Evolutionary conservation across 92 coral and sea anemone genomes (phyloP).

Genomic region (Parazoanthus atlanticus): DNA sequence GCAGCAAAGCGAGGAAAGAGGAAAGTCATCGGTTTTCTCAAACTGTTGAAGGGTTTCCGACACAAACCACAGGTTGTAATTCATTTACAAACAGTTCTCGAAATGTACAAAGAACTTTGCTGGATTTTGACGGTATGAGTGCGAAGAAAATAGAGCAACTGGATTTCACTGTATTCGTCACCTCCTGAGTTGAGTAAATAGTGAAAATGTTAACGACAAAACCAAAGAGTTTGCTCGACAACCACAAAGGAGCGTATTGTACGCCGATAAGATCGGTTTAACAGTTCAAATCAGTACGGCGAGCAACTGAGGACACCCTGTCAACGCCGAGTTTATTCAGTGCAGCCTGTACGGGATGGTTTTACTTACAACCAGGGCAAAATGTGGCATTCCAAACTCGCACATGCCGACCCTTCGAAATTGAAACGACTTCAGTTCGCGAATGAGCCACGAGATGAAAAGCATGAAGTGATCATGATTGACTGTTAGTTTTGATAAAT

Average conservation of each 20-base stretch:
- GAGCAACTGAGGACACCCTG: not conserved
- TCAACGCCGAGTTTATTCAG: too few relatives aligned
- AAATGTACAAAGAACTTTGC: constrained; percentile 17
- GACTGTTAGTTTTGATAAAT: not conserved
- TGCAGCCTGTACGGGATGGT: not conserved
- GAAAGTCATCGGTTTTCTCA: not conserved
- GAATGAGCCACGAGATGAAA: not conserved
- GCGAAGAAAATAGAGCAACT: constrained; percentile 1
- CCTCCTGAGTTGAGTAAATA: not conserved
- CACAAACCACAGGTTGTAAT: not conserved
- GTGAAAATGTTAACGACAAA: not conserved
- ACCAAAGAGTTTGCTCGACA: not conserved
- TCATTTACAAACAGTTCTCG: not conserved
- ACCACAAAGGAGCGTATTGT: not conserved
- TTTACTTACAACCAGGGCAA: not conserved
- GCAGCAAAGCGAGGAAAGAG: not conserved
- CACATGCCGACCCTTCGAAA: not conserved
- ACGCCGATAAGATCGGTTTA: not conserved
- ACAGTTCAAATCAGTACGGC: not conserved
- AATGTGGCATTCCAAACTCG: not conserved
- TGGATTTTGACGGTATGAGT: constrained; percentile 35
- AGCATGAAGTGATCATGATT: not conserved
- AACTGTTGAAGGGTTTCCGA: not conserved
- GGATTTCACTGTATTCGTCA: constrained; percentile 36
- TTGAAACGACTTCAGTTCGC: not conserved